Evolutionary conservation across 2,797 vertebrate species (phyloP).

Genomic region (Chiroxiphia lanceolata): DNA sequence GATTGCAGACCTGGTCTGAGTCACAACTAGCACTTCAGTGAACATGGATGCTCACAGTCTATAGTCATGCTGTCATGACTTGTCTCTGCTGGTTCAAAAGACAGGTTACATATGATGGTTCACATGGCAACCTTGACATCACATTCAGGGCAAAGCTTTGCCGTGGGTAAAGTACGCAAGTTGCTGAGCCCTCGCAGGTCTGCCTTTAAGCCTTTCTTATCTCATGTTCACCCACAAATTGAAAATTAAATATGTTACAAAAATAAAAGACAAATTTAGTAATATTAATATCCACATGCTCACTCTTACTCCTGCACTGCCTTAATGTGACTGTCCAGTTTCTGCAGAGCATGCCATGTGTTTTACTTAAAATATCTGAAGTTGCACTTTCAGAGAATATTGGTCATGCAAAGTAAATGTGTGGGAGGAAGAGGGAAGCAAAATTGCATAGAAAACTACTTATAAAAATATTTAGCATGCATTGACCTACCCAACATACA

Average conservation of each 20-base stretch:
- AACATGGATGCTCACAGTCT: rapidly evolving
- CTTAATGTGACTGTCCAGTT: background rate
- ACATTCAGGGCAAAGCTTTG: background rate
- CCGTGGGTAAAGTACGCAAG: rapidly evolving
- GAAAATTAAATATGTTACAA: background rate
- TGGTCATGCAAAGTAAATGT: background rate
- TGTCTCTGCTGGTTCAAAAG: background rate
- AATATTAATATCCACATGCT: background rate
- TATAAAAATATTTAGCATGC: conserved; percentile 39
- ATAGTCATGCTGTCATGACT: background rate
- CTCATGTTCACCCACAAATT: background rate
- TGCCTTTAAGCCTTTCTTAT: background rate
- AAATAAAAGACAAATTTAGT: background rate
- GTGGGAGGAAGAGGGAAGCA: conserved; percentile 26
- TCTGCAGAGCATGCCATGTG: background rate
- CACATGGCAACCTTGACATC: background rate
- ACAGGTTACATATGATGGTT: background rate
- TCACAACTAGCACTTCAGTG: background rate
- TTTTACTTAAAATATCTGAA: conserved; percentile 28
- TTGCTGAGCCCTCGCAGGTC: background rate
- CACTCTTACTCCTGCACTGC: background rate
- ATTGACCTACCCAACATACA: background rate
- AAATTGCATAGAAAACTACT: conserved; percentile 39
- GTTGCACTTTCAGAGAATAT: background rate
- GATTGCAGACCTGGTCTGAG: rapidly evolving